These are phyloP conservation scores for Nomada ruficornis DNA, from an alignment of 2,888 invertebrate genomes.

Conservation along the genomic window DNA sequence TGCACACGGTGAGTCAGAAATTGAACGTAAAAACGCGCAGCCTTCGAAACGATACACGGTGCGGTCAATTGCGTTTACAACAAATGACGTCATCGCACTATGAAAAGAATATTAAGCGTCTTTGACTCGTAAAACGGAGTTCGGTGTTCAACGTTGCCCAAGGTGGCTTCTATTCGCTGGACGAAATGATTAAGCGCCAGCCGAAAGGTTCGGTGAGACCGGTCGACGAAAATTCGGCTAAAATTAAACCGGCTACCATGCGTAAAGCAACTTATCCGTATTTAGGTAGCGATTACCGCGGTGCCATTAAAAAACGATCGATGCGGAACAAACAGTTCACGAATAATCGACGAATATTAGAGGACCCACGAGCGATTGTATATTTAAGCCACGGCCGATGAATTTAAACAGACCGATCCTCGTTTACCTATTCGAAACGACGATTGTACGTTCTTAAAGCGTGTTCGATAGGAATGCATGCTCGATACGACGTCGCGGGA, in stretches of 20 bases:
- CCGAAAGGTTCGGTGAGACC: constrained; percentile 27
- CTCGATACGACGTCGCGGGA: not conserved
- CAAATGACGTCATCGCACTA: constrained; percentile 60
- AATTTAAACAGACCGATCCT: constrained; percentile 5
- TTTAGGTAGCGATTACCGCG: not conserved
- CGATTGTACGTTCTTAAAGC: not conserved
- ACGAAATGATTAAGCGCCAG: constrained; percentile 27
- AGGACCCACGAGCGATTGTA: not conserved
- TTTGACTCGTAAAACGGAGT: constrained; percentile 24
- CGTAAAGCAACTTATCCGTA: not conserved
- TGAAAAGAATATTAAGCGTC: constrained; percentile 54
- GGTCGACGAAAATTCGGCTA: constrained; percentile 34
- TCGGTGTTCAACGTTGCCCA: constrained; percentile 19
- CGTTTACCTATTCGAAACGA: not conserved
- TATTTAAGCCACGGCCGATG: constrained; percentile 3
- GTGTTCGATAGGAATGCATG: not conserved
- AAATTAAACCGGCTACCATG: constrained; percentile 1
- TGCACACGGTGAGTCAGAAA: constrained; percentile 28
- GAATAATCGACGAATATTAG: not conserved
- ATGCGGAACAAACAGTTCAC: not conserved
- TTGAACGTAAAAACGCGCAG: constrained; percentile 10
- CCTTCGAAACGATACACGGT: constrained; percentile 22
- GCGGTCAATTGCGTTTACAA: constrained; percentile 40
- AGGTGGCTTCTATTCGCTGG: constrained; percentile 36
- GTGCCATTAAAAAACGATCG: not conserved